Base-by-base conservation (phyloP, 1,140 invertebrate genomes). In the Agrilus planipennis region DNA sequence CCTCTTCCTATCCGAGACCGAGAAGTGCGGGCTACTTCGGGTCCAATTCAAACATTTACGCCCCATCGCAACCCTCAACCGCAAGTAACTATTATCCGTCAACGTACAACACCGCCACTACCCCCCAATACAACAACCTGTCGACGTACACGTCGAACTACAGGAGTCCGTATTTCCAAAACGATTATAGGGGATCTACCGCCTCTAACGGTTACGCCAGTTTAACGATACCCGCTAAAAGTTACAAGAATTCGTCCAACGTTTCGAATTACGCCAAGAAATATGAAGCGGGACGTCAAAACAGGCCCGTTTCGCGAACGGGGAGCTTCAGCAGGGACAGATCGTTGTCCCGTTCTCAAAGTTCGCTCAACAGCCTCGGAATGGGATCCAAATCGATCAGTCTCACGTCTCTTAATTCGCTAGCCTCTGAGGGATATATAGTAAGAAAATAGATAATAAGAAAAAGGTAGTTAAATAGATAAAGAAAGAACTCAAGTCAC, bases 391-490 rank as follows among this genome's bases (percentile, higher is more conserved):
- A 51, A 35, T 60, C 58, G n/a, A 62, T 70, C 41, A 73, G 71
- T 54, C 54, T 72, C 42, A 63, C 67, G 19, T 70, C 68, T 23
- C 41, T 62, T n/a, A 54, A 58, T 46, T 79, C 67, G 25, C 39
- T 62, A 11, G 52, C 55, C 44, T 79, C 77, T 25, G 77, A 81
- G 60, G 78, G 78, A 60, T 81, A 81, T 49, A 68, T 67, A 65
- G 77, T 81, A 77, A 75, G 75, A 52, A n/a, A n/a, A n/a, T n/a
- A n/a, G n/a, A n/a, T n/a, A n/a, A n/a, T n/a, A n/a, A n/a, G n/a
- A n/a, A n/a, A n/a, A n/a, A n/a, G n/a, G n/a, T n/a, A n/a, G n/a
- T n/a, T n/a, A n/a, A n/a, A n/a, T n/a, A n/a, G n/a, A n/a, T n/a
- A n/a, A n/a, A n/a, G n/a, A n/a, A n/a, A n/a, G n/a, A n/a, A n/a